Evolutionary conservation across 2,797 vertebrate species (phyloP), one percentile per base, ranked within the genome.

Genomic region (Pipistrellus pipistrellus): DNA sequence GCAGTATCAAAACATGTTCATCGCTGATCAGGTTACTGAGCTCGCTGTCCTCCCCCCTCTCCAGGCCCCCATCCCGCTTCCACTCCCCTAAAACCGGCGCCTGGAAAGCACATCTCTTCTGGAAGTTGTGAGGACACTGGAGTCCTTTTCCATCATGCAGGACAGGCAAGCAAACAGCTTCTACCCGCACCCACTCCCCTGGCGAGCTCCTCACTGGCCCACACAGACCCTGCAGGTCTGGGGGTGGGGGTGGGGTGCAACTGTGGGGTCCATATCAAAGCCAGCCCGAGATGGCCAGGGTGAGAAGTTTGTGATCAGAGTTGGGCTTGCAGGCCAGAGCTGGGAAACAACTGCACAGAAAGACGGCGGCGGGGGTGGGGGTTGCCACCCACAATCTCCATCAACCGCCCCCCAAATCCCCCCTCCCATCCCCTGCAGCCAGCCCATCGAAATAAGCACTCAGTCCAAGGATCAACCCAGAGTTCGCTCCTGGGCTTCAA

Each of bases 231-330:
- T 32, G 15, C 20, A 3, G 6, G 57, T 62, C 71, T 62, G 44
- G 0, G 17, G 23, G 38, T 1, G 1, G 38, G 6, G 9, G 27
- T 4, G 7, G 7, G 38, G 41, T 5, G 9, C 8, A 44, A 1
- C 35, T 35, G 13, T 1, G 10, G 1, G 0, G 6, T 38, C 13
- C 21, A 3, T 7, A 55, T 53, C 62, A 2, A 32, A 51, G 21
- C 9, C 48, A 48, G n/a, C 23, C n/a, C 25, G 1, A 41, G 51
- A 57, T 0, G 7, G 18, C 4, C 75, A 14, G 55, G 8, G 4
- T 3, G 41, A 44, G 30, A 66, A 82, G 44, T 66, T 8, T 44
- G 25, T 13, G 4, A 21, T 6, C 38, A 20, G 41, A 20, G 41
- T 41, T 14, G 32, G 76, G 44, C 53, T 13, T 59, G 48, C 57